Percentiles rank a stretch among this genome's conserved stretches.
These are phyloP conservation scores for Anguilla obscura DNA, from an alignment of 2,797 vertebrate genomes.

Conservation along the genomic window DNA sequence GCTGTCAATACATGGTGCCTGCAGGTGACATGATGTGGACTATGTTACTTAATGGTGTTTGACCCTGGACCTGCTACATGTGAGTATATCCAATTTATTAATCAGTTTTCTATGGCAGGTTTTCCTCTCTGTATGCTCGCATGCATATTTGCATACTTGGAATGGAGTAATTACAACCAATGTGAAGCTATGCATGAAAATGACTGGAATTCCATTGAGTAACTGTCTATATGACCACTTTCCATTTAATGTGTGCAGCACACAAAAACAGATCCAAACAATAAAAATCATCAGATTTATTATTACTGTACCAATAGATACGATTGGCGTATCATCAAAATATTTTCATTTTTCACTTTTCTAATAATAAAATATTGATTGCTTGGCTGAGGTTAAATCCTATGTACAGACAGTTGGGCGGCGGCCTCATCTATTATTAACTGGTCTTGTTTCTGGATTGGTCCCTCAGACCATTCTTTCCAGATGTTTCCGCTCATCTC, in stretches of 20 bases:
- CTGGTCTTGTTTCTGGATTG: constrained; percentile 60
- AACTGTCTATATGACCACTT: background rate
- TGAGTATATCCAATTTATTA: background rate
- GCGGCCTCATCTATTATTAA: constrained; percentile 72
- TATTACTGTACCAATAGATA: background rate
- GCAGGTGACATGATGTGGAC: background rate
- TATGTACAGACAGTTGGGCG: constrained; percentile 62
- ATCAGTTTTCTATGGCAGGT: background rate
- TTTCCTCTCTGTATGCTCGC: background rate
- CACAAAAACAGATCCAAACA: background rate
- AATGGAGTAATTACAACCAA: background rate
- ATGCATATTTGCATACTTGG: background rate
- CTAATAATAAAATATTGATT: background rate
- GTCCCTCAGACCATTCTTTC: constrained; percentile 67
- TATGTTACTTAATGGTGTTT: background rate
- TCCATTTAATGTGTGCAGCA: background rate
- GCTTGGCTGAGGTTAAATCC: constrained; percentile 57
- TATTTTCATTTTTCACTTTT: background rate
- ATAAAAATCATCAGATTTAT: background rate
- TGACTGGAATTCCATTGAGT: background rate
- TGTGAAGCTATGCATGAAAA: background rate
- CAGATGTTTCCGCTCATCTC: constrained; percentile 72
- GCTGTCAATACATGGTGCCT: background rate
- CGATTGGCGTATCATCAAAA: background rate
- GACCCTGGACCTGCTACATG: background rate